These are phyloP conservation scores for Parapristionchus giblindavisi DNA, from an alignment of 2,888 invertebrate species.

Conservation along the genomic window DNA sequence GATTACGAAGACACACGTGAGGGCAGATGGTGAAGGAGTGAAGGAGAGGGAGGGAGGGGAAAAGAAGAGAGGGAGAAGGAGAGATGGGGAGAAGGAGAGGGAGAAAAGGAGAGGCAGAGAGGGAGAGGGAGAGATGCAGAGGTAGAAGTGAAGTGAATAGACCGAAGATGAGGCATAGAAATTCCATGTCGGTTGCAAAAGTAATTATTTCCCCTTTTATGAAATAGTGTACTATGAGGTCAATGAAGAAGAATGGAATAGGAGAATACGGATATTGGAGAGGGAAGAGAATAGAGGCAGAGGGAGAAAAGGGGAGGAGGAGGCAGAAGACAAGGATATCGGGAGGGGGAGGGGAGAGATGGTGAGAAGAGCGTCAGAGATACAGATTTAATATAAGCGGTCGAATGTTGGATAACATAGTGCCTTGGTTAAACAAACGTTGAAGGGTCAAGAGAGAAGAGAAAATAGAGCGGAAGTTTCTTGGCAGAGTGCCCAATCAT, in stretches of 20 bases:
- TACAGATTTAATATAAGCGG: neutral
- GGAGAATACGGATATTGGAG: neutral
- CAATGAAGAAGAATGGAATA: neutral
- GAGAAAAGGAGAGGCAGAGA: neutral
- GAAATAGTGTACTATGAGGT: neutral
- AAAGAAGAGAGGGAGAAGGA: neutral
- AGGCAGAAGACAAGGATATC: neutral
- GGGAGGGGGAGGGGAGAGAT: conserved; percentile 1
- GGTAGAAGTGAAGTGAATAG: neutral
- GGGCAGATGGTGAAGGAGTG: neutral
- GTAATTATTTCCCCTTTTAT: neutral
- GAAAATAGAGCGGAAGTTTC: neutral
- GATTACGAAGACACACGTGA: neutral
- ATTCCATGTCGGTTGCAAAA: neutral
- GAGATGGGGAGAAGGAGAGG: neutral
- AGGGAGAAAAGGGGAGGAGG: neutral
- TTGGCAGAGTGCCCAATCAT: too few species aligned
- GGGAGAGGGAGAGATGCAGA: neutral
- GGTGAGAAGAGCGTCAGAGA: neutral
- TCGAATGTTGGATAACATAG: neutral
- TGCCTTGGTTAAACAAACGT: neutral
- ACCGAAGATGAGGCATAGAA: neutral
- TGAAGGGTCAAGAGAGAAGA: neutral
- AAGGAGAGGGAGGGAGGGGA: neutral
- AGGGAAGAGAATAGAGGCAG: neutral